Evolutionary conservation across 2,797 vertebrate species (phyloP).

Genomic region (Pseudomugil gertrudae): DNA sequence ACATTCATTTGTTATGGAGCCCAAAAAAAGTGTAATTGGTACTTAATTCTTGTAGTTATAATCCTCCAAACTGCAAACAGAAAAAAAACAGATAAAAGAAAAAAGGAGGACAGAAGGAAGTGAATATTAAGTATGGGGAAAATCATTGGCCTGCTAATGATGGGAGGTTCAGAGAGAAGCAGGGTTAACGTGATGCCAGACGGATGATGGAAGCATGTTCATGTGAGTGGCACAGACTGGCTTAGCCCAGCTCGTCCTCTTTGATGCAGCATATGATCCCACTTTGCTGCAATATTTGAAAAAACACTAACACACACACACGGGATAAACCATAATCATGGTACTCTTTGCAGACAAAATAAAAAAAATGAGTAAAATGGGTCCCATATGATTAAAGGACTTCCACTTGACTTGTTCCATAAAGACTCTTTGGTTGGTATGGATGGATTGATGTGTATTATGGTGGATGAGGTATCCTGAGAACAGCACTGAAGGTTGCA

Average conservation of each 20-base stretch:
- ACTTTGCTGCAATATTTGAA: slow-evolving; percentile 48
- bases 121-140: neutral
- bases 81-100: slow-evolving; percentile 47
- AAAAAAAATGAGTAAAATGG: slow-evolving; percentile 61
- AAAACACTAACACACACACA: slow-evolving; percentile 13
- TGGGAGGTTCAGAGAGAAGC: slow-evolving; percentile 44
- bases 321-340: slow-evolving; percentile 60
- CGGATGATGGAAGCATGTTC: slow-evolving; percentile 53
- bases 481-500: slow-evolving; percentile 50
- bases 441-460: slow-evolving; percentile 22
- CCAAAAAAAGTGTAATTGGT: too few species aligned
- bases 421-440: slow-evolving; percentile 43
- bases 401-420: slow-evolving; percentile 59
- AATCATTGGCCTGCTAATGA: slow-evolving; percentile 29
- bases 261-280: slow-evolving; percentile 47
- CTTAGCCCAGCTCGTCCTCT: slow-evolving; percentile 47
- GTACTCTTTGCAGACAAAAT: slow-evolving; percentile 66
- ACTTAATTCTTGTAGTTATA: too few species aligned
- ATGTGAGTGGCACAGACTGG: slow-evolving; percentile 33
- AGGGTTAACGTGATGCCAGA: slow-evolving; percentile 65
- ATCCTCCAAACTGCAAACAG: slow-evolving; percentile 27
- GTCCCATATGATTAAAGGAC: slow-evolving; percentile 65
- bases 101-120: neutral
- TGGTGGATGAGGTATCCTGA: slow-evolving; percentile 21
- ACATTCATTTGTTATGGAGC: too few species aligned